Conservation (phyloP, 2,113 vertebrate species). For the Nannobrachium achirus region DNA sequence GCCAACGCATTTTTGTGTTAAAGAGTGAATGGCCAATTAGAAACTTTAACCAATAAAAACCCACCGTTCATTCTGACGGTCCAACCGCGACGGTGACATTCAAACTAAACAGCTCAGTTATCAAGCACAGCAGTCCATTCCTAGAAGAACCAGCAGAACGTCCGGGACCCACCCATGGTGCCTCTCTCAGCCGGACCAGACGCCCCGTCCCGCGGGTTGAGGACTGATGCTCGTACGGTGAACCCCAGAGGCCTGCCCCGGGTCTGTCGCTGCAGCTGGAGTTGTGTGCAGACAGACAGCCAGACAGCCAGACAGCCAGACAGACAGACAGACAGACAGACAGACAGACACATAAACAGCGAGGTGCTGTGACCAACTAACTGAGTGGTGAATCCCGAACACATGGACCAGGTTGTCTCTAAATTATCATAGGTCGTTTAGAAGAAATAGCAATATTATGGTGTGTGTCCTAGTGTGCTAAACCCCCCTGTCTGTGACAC, state of each 20-base stretch:
- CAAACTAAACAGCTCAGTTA: constrained; percentile 6
- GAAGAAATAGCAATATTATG: not conserved
- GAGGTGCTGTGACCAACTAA: not conserved
- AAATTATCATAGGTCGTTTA: not conserved
- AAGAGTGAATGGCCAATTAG: not conserved
- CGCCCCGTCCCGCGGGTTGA: constrained; percentile 48
- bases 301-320: too few species aligned
- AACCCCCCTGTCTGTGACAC: constrained; percentile 36
- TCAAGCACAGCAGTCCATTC: constrained; percentile 9
- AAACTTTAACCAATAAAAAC: constrained; percentile 34
- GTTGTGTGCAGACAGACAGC: too few species aligned
- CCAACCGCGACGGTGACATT: constrained; percentile 39
- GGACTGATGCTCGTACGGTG: constrained; percentile 46
- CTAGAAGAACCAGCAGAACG: not conserved
- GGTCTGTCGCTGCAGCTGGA: constrained; percentile 4
- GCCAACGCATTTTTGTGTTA: not conserved
- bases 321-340: too few species aligned
- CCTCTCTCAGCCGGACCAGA: constrained; percentile 41
- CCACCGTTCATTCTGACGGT: constrained; percentile 86
- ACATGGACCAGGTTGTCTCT: not conserved
- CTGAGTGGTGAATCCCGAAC: not conserved
- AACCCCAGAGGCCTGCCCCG: constrained; percentile 61
- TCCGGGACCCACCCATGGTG: constrained; percentile 45
- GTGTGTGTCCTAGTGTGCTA: constrained; percentile 1
- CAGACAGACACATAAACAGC: not conserved